Base-by-base conservation (phyloP, 2,113 vertebrate genomes). In the Rhegmatorhina hoffmannsi region DNA sequence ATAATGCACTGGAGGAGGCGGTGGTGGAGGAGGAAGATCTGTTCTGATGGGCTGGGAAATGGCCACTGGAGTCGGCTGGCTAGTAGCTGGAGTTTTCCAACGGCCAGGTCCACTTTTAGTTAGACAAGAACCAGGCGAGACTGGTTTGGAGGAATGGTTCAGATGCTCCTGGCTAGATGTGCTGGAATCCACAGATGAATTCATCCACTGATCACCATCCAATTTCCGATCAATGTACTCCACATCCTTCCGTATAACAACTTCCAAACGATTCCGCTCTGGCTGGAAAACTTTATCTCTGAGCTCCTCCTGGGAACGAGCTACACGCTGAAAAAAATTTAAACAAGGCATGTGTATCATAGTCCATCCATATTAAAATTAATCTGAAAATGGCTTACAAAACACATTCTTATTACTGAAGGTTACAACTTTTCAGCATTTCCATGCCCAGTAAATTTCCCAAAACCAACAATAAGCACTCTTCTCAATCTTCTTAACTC, bases 101-200 rank as follows among this genome's bases (percentile, higher is more conserved):
- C 99, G 99, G 29, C 99, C 99, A 7, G 99, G 99, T 19, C 99
- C 99, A 0, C 98, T 99, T 97, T 99, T 99, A 96, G 98, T 98
- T 97, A 99, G 98, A 31, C 96, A 97, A 97, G 98, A 98, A 6
- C 96, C 97, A 28, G 98, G 98, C 0, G 99, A 98, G 67, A 98
- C 98, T 0, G 98, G 97, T 88, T 98, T 98, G 43, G 98, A 98
- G 2, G 98, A 98, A 92, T 98, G 99, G 96, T 99, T 99, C 89
- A 99, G 98, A 82, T 99, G 99, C 84, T 99, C 99, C 94, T 99
- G 99, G 97, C 99, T 99, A 59, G 99, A 99, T 4, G 99, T 98
- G 86, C 99, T 99, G 1, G 99, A 99, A 97, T 99, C 99, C 97
- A 99, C 85, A 0, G 99, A 99, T 9, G 99, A 99, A 21, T 98